Evolutionary conservation across 1,140 invertebrate genomes (phyloP), one percentile per base, ranked within the genome.

Genomic region (Drosophila equinoxialis): DNA sequence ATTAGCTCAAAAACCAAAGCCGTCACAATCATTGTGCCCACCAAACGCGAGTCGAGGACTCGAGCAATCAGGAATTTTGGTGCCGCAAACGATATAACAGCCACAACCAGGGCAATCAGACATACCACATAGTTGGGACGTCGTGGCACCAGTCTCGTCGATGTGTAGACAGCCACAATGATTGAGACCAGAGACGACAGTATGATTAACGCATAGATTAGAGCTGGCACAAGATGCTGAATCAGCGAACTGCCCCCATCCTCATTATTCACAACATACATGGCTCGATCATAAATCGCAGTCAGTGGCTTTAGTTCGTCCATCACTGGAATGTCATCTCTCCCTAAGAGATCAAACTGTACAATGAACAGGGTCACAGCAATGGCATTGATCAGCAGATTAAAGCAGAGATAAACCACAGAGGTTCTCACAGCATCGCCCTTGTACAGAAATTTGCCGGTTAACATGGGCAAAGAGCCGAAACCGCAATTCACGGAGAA

Each of bases 401-500:
- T 92, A 57, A 92, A 92, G 70, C 90, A 92, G 13, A 92, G 68
- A 64, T 92, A 92, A 4, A 92, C 90, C 14, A 91, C 78, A 2
- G 91, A 92, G 20, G 91, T 92, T 26, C 91, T 75, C 23, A 92
- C 87, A 2, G 91, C 91, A 57, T 92, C 91, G 6, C 91, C 91
- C 73, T 92, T 92, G 68, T 92, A 92, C 17, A 92, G 72, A 67
- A 92, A 92, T 71, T 92, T 92, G 10, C 91, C 91, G 3, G 91
- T 92, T 7, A 92, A n/a, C 68, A 92, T 91, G 10, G 91, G 91
- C 58, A 92, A 60, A 3, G 82, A 77, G 13, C 91, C 91, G 41
- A 92, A 85, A 30, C 91, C 91, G 39, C 90, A 91, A 55, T 92
- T 90, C 0, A 90, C 79, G 11, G 90, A 81, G 71, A 83, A 92